Conservation (phyloP, 2,113 vertebrate genomes). For the Plecotus auritus region DNA sequence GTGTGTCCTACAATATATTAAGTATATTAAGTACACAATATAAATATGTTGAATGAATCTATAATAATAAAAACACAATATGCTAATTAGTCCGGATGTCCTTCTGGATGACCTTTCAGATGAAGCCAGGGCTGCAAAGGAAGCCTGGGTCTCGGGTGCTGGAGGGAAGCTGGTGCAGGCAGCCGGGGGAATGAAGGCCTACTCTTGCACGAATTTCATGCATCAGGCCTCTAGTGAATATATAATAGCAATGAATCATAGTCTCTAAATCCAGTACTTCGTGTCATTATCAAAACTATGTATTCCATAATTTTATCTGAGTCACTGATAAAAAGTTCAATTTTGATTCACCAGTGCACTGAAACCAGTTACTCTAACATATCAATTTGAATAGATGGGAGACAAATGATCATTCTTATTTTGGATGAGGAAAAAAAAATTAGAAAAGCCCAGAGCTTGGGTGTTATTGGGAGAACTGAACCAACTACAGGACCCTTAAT, state of each 20-base stretch:
- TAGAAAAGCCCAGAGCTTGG: not conserved
- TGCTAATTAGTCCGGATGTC: too few species aligned
- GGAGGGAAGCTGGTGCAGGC: too few species aligned
- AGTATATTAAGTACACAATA: not conserved
- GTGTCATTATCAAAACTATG: not conserved
- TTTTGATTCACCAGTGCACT: not conserved
- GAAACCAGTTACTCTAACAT: not conserved
- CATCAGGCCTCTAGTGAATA: not conserved
- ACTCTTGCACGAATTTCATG: too few species aligned
- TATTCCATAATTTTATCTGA: not conserved
- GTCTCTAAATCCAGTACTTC: not conserved
- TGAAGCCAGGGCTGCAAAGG: accelerated
- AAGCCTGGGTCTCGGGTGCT: too few species aligned
- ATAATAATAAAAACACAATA: too few species aligned
- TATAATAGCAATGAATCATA: not conserved
- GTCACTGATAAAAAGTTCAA: not conserved
- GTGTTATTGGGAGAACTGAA: not conserved
- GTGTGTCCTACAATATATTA: not conserved
- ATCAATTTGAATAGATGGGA: not conserved
- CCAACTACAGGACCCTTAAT: not conserved
- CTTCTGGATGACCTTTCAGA: too few species aligned
- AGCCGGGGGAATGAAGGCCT: too few species aligned
- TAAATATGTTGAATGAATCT: not conserved
- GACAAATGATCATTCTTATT: not conserved
- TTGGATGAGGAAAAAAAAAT: not conserved